Conservation (phyloP, 2,888 invertebrate genomes). For the Drosophila algonquin region DNA sequence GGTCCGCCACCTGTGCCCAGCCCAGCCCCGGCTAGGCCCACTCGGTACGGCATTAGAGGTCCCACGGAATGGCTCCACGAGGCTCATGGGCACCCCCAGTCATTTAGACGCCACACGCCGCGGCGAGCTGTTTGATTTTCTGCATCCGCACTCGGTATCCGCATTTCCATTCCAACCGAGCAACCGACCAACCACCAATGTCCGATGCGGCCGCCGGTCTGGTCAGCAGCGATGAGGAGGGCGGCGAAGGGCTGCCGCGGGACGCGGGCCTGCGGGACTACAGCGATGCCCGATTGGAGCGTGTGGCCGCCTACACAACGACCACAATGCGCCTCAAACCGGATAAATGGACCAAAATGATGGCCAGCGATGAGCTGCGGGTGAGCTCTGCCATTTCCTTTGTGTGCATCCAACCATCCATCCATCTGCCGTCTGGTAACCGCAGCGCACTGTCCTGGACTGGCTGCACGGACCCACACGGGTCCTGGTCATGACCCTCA, state of each 20-base stretch:
- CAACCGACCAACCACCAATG: constrained; percentile 23
- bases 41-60: constrained; percentile 63
- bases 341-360: constrained; percentile 95
- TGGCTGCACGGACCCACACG: constrained; percentile 83
- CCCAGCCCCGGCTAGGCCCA: neutral
- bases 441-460: constrained; percentile 82
- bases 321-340: constrained; percentile 91
- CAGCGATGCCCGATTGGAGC: constrained; percentile 90
- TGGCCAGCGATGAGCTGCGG: constrained; percentile 87
- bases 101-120: constrained; percentile 67
- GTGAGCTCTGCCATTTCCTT: constrained; percentile 82
- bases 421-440: neutral
- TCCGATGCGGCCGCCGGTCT: constrained; percentile 57
- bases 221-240: constrained; percentile 72
- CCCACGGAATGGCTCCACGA: constrained; percentile 54
- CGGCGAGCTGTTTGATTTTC: constrained; percentile 62
- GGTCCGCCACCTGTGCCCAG: constrained; percentile 29
- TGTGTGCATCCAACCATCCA: neutral
- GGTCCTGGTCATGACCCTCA: constrained; percentile 83
- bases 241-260: constrained; percentile 27
- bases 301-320: constrained; percentile 90
- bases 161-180: neutral
- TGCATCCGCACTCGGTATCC: constrained; percentile 46
- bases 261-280: constrained; percentile 51
- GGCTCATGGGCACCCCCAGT: constrained; percentile 35